Base-by-base conservation (phyloP, 2,797 vertebrate genomes). In the Eulemur mongoz region DNA sequence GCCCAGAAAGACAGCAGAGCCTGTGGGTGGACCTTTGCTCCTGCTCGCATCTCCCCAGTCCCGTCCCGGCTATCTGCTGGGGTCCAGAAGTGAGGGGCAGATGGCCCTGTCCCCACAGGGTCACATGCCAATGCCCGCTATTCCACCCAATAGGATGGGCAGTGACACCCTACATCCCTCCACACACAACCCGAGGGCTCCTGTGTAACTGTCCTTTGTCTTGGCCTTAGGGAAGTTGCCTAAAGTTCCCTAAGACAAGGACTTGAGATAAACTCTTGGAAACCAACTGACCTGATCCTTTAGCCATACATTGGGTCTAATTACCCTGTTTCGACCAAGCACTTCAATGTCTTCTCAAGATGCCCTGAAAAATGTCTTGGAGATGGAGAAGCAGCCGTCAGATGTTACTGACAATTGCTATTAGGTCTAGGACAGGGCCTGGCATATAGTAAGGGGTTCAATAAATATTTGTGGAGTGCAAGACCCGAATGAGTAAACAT, bases 31-130 rank as follows among this genome's bases (percentile, higher is more conserved):
- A 32, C 32, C 61, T 32, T 17, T 15, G 6, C 22, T 38, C 2
- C 59, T n/a, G 27, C 45, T 72, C 54, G 63, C 10, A 30, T 48
- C 43, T 72, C 82, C 54, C 43, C 59, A 45, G 45, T 20, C 54
- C 63, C 89, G 70, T 81, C 91, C 10, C 40, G 25, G 52, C 73
- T 30, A 63, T 83, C 96, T 84, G 48, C 27, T 11, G 4, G 45
- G 76, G 48, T 72, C 22, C 1, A 32, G 48, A 14, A 63, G 70
- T 35, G 2, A 35, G 20, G 32, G 12, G 32, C 91, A 89, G 82
- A 79, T 22, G 54, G 85, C 35, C 52, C n/a, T 23, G 75, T 75
- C 17, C 75, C 30, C 57, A 72, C 22, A 4, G 57, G 23, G 63
- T n/a, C 70, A 72, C 32, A 0, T 0, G 30, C 67, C 20, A 25